Evolutionary conservation across 2,113 vertebrate genomes (phyloP).

Genomic region (Ploceus nigricollis): DNA sequence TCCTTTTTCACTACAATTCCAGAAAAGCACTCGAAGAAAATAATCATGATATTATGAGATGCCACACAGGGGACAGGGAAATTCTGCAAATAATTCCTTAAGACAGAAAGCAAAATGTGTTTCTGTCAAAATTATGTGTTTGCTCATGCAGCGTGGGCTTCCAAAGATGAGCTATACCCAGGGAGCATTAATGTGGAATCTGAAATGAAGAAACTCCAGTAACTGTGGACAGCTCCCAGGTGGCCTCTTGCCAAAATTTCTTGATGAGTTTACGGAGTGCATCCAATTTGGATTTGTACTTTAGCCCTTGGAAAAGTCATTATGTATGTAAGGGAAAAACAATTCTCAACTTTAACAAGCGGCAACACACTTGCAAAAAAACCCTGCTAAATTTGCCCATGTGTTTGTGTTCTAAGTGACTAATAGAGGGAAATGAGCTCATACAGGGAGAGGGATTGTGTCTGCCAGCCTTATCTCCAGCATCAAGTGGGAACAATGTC

Average conservation of each 20-base stretch:
- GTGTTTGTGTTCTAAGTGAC: conserved; percentile 28
- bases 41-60: background rate
- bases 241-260: conserved; percentile 45
- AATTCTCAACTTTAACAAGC: conserved; percentile 33
- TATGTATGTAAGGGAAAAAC: conserved; percentile 52
- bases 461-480: background rate
- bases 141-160: background rate
- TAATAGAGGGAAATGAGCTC: background rate
- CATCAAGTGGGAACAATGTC: background rate
- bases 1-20: background rate
- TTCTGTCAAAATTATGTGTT: background rate
- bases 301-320: conserved; percentile 37
- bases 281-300: conserved; percentile 56
- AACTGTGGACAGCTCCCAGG: conserved; percentile 43
- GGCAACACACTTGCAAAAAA: conserved; percentile 15
- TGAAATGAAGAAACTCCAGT: background rate
- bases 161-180: background rate
- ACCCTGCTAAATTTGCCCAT: background rate
- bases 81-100: background rate
- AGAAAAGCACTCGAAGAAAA: background rate
- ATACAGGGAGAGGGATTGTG: background rate
- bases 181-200: conserved; percentile 31
- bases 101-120: background rate
- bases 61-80: background rate
- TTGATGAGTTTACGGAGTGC: conserved; percentile 33